Evolutionary conservation across 2,797 vertebrate species (phyloP), one percentile per base, ranked within the genome.

Genomic region (Oryzias dopingdopingensis): DNA sequence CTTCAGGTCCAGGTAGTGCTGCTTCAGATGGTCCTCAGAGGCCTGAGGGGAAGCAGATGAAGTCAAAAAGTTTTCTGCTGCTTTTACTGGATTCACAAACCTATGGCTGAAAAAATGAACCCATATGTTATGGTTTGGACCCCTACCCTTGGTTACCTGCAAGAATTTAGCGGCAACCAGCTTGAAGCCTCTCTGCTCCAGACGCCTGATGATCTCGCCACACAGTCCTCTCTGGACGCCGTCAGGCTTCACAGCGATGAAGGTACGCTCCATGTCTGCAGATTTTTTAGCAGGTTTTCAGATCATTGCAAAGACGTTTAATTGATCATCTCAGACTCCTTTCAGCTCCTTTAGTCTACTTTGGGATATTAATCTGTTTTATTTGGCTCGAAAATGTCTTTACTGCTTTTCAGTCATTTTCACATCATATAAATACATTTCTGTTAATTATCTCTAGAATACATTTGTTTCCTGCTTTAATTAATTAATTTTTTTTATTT

Each of bases 211-310:
- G 90, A 98, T 94, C 8, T 96, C 94, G 0, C 96, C 96, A 8
- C 96, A 84, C 1, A 98, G 91, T 0, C 95, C 91, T 23, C 95
- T 84, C 90, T 96, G 96, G 55, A 98, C 93, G 5, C 96, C 96
- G 0, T 98, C 96, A 0, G 96, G 96, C 66, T 98, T 98, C 85
- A 98, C 91, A 1, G 95, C 96, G 0, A 97, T 91, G 85, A 98
- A 97, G 6, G 95, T 96, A 18, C 90, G 92, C 65, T 98, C 95
- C 0, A 88, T 75, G 58, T 81, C 67, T 40, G 76, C 81, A 92
- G 6, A 69, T 18, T 18, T 18, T 18, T 18, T 18, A 18, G 18
- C 18, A 18, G 18, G 18, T 18, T 18, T 18, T 18, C 18, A 18
- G 18, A 18, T 18, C 18, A 18, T 18, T 18, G 18, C 18, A 18